These are phyloP conservation scores for Laterallus jamaicensis DNA, from an alignment of 2,113 vertebrate species.

Conservation along the genomic window DNA sequence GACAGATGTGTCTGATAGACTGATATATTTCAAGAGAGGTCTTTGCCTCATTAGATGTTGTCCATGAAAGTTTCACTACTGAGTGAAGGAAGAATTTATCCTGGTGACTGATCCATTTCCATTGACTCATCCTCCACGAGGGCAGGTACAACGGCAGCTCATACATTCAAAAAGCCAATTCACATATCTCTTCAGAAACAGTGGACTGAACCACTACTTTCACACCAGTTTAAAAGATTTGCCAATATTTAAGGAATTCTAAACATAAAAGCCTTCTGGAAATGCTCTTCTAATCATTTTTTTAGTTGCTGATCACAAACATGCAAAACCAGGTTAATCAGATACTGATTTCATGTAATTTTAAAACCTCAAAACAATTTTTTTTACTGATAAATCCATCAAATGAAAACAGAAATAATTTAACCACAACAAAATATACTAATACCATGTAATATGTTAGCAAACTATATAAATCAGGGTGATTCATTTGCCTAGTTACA, in stretches of 20 bases:
- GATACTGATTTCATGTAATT: not conserved
- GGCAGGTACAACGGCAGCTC: not conserved
- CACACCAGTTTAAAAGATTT: not conserved
- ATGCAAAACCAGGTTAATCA: not conserved
- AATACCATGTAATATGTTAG: not conserved
- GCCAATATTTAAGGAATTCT: not conserved
- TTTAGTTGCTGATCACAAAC: not conserved
- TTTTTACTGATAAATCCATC: not conserved
- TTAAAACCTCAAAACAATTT: not conserved
- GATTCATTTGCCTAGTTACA: not conserved
- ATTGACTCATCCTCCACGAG: not conserved
- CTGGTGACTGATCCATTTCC: not conserved
- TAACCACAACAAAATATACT: not conserved
- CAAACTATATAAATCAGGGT: not conserved
- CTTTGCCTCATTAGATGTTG: not conserved
- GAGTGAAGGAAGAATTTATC: not conserved
- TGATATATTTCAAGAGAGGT: not conserved
- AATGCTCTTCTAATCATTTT: not conserved
- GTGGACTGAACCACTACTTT: not conserved
- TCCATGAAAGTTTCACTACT: not conserved
- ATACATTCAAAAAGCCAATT: not conserved
- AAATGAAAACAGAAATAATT: not conserved
- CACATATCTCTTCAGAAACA: not conserved
- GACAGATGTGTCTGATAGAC: fast-evolving
- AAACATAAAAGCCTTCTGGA: not conserved